Base-by-base conservation (phyloP, 2,113 vertebrate species). In the Ptilorrhoa leucosticta region DNA sequence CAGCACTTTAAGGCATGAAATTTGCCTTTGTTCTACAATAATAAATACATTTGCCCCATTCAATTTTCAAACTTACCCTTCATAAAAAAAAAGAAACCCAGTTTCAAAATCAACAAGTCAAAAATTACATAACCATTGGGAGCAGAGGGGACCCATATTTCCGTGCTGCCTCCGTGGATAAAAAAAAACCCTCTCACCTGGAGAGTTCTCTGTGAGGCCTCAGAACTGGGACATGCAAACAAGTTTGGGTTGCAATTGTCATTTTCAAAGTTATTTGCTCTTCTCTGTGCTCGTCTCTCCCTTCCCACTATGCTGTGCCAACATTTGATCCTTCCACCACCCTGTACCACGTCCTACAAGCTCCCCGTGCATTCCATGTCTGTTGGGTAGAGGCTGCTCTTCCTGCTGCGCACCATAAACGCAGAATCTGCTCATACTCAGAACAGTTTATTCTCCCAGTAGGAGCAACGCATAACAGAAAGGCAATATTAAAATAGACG, bases 371-470 rank as follows among this genome's bases (percentile, higher is more conserved):
- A 3, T 18, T 40, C 80, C 21, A 1, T 5, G 16, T 3, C 78
- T 75, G 30, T 4, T 26, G 48, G 47, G 33, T 7, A 4, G 39
- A 15, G 9, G 21, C 72, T 53, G 89, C 51, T 95, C 42, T 31
- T 66, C 92, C 84, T 8, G 33, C 89, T 83, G 83, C 0, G 14
- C 15, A 13, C 42, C 64, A 23, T 50, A 70, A 89, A 83, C 83
- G 70, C 44, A 53, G 76, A 92, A 57, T 89, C 93, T 94, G 87
- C 65, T 91, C 44, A 24, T 45, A 30, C 72, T 75, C 87, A 58
- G 39, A 93, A 87, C 3, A 87, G 84, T 89, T 95, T 87, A 58
- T 79, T 75, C 39, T 95, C 90, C 73, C 84, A 82, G 77, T 64
- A 91, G 87, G 90, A 95, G 17, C 27, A 40, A 47, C n/a, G n/a